Percentiles rank a stretch among this genome's conserved stretches.
These are phyloP conservation scores for Forbesichthys papilliferus DNA, from an alignment of 2,113 vertebrate species.

Conservation along the genomic window DNA sequence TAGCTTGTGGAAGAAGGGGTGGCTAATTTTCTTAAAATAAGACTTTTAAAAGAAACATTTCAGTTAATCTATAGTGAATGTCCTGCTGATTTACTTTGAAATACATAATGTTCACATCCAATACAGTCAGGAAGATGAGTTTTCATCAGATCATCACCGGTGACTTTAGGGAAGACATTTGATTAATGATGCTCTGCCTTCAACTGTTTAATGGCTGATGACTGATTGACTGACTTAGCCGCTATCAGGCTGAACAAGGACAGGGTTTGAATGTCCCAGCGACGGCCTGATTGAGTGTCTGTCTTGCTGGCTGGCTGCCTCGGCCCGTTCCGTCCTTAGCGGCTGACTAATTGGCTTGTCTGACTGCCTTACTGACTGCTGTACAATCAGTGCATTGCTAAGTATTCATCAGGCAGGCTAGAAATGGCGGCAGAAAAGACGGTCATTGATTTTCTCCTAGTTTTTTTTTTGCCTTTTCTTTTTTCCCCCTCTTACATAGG, in stretches of 20 bases:
- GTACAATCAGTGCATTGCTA: constrained; percentile 51
- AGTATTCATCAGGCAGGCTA: constrained; percentile 51
- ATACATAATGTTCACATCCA: neutral
- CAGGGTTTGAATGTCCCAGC: neutral
- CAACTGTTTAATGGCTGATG: constrained; percentile 5
- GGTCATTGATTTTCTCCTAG: constrained; percentile 68
- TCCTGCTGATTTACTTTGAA: neutral
- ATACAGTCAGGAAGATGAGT: neutral
- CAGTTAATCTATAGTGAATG: too few species aligned
- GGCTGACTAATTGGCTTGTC: constrained; percentile 43
- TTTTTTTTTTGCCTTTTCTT: constrained; percentile 69
- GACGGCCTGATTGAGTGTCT: neutral
- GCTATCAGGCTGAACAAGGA: constrained; percentile 1
- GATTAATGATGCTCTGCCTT: constrained; percentile 7
- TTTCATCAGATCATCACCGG: constrained; percentile 1
- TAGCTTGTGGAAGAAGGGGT: too few species aligned
- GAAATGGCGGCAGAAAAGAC: constrained; percentile 50
- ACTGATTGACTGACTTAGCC: constrained; percentile 1
- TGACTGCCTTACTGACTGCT: constrained; percentile 30
- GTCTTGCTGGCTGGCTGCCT: constrained; percentile 8
- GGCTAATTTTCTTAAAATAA: too few species aligned
- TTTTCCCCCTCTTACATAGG: neutral
- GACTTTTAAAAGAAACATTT: too few species aligned
- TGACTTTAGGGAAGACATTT: neutral
- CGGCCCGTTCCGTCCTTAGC: constrained; percentile 4